Conservation (phyloP, 2,888 invertebrate genomes). For the Nephrotoma flavescens region DNA sequence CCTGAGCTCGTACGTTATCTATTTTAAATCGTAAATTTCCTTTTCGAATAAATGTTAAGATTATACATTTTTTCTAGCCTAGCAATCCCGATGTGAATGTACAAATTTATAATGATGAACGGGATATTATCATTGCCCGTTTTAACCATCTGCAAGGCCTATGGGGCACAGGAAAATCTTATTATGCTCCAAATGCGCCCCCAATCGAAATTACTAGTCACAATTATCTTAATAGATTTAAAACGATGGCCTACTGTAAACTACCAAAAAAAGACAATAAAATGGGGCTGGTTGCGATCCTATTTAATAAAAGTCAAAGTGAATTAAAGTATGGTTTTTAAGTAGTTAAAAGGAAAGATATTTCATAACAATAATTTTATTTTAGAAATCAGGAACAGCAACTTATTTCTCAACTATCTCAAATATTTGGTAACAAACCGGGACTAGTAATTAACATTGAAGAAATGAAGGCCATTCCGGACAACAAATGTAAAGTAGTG, state of each 20-base stretch:
- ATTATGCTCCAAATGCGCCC: constrained; percentile 59
- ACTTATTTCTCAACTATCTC: constrained; percentile 46
- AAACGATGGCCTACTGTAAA: constrained; percentile 85
- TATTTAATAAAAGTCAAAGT: constrained; percentile 61
- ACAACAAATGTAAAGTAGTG: constrained; percentile 62
- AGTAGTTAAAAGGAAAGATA: constrained; percentile 16
- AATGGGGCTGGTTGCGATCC: constrained; percentile 76
- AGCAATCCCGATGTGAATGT: constrained; percentile 54
- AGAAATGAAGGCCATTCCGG: constrained; percentile 60
- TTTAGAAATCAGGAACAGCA: constrained; percentile 54
- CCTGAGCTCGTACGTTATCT: constrained; percentile 3
- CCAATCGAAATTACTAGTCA: constrained; percentile 74
- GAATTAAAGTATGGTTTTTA: constrained; percentile 46
- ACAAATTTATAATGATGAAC: constrained; percentile 83
- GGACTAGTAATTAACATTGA: constrained; percentile 67
- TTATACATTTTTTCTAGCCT: constrained; percentile 23
- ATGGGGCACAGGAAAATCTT: constrained; percentile 50
- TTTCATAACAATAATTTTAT: not conserved
- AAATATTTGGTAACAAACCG: constrained; percentile 70
- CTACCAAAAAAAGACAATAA: constrained; percentile 78
- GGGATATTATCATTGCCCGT: constrained; percentile 82
- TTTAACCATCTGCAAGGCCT: constrained; percentile 84
- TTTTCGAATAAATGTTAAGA: constrained; percentile 24
- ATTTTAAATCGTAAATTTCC: not conserved
- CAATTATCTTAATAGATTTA: constrained; percentile 86